Percentiles rank a stretch among this genome's conserved stretches.
These are phyloP conservation scores for Zootoca vivipara DNA, from an alignment of 2,113 vertebrate genomes.

Conservation along the genomic window DNA sequence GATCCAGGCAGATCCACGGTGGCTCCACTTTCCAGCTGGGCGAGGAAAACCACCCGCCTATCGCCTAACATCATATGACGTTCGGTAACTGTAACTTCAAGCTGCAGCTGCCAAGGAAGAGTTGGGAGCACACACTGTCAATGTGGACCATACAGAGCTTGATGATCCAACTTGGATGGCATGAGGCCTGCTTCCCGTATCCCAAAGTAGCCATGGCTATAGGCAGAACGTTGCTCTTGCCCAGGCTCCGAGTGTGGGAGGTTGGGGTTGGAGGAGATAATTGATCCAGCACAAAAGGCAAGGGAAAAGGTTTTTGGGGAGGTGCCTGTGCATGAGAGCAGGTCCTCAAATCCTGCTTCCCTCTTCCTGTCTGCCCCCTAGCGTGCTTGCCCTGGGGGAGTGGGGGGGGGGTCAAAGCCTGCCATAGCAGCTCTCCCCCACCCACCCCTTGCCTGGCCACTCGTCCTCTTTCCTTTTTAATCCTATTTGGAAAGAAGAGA, in stretches of 20 bases:
- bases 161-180: not conserved
- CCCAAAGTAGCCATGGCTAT: too few relatives aligned
- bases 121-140: too few relatives aligned
- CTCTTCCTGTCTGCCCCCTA: not conserved
- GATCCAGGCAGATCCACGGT: too few relatives aligned
- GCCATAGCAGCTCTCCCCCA: not conserved
- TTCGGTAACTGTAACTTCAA: too few relatives aligned
- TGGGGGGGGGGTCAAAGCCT: not conserved
- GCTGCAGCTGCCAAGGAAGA: too few relatives aligned
- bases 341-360: not conserved
- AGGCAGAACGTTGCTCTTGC: not conserved
- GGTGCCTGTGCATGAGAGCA: not conserved
- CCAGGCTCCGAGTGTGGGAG: not conserved
- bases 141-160: not conserved
- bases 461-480: not conserved
- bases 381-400: too few relatives aligned
- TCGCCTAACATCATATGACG: too few relatives aligned
- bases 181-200: not conserved
- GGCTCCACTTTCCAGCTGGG: too few relatives aligned
- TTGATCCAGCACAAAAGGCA: not conserved
- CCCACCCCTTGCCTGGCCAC: not conserved
- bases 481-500: slow-evolving; percentile 9
- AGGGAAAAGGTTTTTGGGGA: not conserved
- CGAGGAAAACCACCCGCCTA: too few relatives aligned
- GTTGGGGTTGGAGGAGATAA: not conserved